Evolutionary conservation across 1,140 invertebrate species (phyloP), one percentile per base, ranked within the genome.

Genomic region (Scaptomyza graminum): DNA sequence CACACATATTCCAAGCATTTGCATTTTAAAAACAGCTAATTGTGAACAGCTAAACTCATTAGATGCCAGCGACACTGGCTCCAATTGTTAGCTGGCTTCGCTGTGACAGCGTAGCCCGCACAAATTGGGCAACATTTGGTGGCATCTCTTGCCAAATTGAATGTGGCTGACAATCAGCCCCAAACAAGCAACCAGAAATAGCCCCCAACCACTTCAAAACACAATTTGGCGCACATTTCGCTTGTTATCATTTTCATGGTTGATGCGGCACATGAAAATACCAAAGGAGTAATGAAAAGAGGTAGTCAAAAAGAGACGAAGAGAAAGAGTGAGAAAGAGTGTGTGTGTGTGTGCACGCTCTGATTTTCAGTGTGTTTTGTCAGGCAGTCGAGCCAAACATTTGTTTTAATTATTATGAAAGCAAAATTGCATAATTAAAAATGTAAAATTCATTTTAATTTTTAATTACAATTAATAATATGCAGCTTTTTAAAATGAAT

Each of bases 321-420:
- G 41, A 3, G 13, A 25, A n/a, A n/a, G 22, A 15, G 44, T 7
- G 47, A 8, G n/a, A 47, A 11, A 25, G 34, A 0, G 13, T 28
- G 57, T 28, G 39, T 60, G 65, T 57, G 74, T 75, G 57, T 67
- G 73, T 60, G 61, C 22, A 7, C 5, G 31, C 31, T 34, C 7
- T 34, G 3, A 28, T 12, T 62, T 59, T 31, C 28, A 5, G 3
- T 31, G 34, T 74, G 67, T 62, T 74, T 74, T 66, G 64, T 46
- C 52, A 50, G 31, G 65, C 74, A 62, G 54, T 31, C 61, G 55
- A 7, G 59, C 51, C 64, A 49, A 71, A 75, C 79, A 82, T 87
- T 88, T 88, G 68, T 88, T 87, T 87, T 88, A 87, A 87, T 88
- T 87, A 87, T 88, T 83, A 83, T 88, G 65, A 79, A 79, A 64